Evolutionary conservation across 2,113 vertebrate genomes (phyloP).

Genomic region (Arenaria interpres): DNA sequence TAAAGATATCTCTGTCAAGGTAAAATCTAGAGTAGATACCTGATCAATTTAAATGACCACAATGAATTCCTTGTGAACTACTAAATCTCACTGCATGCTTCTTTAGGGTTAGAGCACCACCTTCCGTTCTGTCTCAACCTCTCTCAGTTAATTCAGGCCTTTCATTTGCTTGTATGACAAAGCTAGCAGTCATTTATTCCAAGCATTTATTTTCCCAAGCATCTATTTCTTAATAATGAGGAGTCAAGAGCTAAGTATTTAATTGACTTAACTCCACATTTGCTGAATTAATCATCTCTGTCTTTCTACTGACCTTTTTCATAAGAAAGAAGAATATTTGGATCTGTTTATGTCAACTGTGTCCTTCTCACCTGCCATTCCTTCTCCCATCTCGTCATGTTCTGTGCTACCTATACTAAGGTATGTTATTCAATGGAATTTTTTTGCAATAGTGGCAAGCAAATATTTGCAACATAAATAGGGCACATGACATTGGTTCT

Average conservation of each 20-base stretch:
- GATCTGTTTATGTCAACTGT: background rate
- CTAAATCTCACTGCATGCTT: background rate
- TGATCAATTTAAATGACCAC: background rate
- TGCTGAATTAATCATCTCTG: background rate
- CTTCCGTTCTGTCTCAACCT: background rate
- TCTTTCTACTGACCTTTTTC: background rate
- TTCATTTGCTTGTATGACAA: background rate
- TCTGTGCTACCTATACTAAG: background rate
- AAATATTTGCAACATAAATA: background rate
- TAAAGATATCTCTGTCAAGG: background rate
- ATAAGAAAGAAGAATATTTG: background rate
- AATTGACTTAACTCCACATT: background rate
- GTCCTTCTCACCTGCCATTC: background rate
- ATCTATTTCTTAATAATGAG: background rate
- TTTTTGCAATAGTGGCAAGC: background rate
- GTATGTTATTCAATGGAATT: background rate
- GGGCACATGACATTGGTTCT: background rate
- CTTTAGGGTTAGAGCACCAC: slow-evolving; percentile 29
- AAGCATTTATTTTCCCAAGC: background rate
- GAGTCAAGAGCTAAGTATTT: background rate
- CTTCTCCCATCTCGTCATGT: background rate
- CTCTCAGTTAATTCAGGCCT: background rate
- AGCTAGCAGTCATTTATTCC: background rate
- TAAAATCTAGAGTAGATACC: background rate
- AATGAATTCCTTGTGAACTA: background rate